These are phyloP conservation scores for Isichthys henryi DNA, from an alignment of 2,113 vertebrate species.

Conservation along the genomic window DNA sequence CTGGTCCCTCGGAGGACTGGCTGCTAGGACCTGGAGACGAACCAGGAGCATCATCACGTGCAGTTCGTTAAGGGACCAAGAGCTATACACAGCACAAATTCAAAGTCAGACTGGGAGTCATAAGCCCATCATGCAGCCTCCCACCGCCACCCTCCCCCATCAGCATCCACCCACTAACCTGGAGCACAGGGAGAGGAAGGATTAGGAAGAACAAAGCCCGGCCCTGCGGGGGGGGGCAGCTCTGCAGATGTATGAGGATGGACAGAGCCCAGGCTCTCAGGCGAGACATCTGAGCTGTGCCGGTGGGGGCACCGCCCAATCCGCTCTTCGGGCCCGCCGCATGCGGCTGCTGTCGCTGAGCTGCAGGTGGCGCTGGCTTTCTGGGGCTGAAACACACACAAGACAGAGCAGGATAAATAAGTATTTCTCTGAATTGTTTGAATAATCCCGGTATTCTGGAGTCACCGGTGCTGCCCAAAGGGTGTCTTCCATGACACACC, in stretches of 20 bases:
- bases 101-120: not conserved
- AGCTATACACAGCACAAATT: not conserved
- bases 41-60: not conserved
- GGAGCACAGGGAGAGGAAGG: conserved; percentile 85
- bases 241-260: conserved; percentile 64
- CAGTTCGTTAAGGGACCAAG: not conserved
- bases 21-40: conserved; percentile 75
- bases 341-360: conserved; percentile 79
- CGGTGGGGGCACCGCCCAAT: conserved; percentile 77
- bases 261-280: conserved; percentile 66
- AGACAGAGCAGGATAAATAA: not conserved
- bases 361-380: conserved; percentile 87
- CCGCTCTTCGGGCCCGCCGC: conserved; percentile 81
- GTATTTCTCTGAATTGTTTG: not conserved
- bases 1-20: conserved; percentile 62
- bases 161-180: conserved; percentile 42
- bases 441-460: not conserved
- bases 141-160: not conserved
- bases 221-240: conserved; percentile 72
- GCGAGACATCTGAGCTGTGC: conserved; percentile 68
- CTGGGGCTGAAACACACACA: conserved; percentile 60
- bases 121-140: not conserved
- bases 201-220: conserved; percentile 68
- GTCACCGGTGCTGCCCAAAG: not conserved
- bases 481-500: conserved; percentile 44